Evolutionary conservation across 2,113 vertebrate genomes (phyloP), one percentile per base, ranked within the genome.

Genomic region (Piprites chloris): DNA sequence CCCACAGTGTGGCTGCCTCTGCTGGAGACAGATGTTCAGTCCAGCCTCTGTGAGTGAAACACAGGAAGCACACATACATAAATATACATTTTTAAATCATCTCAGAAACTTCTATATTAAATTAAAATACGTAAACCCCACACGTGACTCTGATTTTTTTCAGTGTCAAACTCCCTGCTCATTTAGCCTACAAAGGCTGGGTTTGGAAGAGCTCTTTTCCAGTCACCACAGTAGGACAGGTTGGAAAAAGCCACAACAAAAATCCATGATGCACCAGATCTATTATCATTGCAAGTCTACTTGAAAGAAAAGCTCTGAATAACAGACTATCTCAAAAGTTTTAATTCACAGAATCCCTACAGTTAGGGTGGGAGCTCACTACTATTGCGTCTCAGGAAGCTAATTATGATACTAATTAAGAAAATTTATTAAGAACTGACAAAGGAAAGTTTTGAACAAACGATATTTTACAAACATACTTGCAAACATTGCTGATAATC

Each of bases 341-440:
- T 61, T 18, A 19, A 30, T 22, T 68, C 0, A 6, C 33, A 77
- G 86, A 89, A 81, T 26, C 33, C 47, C 33, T 27, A 24, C 9
- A 65, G 30, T 78, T 90, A 46, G 49, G 11, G 6, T 53, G 12
- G 32, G 23, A 88, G n/a, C 26, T 69, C 21, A 59, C 58, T 71
- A 65, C 37, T 66, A 59, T 2, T 37, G 3, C 15, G 58, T 55
- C 21, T 61, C n/a, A 17, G 62, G 21, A 14, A 91, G 16, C 12
- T 76, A 76, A 69, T 52, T 49, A 75, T 14, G 15, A 79, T 17
- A 76, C 4, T 37, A 81, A 76, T 73, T 47, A 85, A 55, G 27
- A 95, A 75, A 71, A 93, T 87, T 53, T 71, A 87, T 61, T 91
- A 87, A 35, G 23, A 52, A 66, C 14, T n/a, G 26, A 80, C 59